Percentiles rank a stretch among this genome's conserved stretches.
phyloP scores from a whole-genome alignment of 2,888 invertebrate genomes.

The Nomada ruficornis region DNA sequence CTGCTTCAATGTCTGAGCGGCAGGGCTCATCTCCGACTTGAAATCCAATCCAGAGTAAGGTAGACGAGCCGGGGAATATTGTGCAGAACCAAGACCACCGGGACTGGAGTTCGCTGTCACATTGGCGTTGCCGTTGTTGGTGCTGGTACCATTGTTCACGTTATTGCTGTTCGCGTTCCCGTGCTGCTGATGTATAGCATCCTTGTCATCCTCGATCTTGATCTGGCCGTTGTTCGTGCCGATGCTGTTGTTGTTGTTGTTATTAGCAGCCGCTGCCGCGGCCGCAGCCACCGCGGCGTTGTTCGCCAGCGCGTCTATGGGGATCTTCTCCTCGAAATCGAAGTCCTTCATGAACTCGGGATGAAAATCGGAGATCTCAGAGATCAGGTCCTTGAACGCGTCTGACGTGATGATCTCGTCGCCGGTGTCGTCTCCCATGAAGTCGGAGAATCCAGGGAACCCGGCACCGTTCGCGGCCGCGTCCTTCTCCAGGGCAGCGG shows the following conservation, averaged over 20 bases:
- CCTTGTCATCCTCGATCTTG: conserved; percentile 83
- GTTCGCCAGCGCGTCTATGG: conserved; percentile 77
- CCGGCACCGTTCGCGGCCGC: conserved; percentile 89
- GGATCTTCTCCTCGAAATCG: conserved; percentile 88
- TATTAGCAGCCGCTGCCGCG: conserved; percentile 36
- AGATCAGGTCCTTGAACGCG: conserved; percentile 94
- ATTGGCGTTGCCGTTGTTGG: conserved; percentile 72
- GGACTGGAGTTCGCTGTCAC: conserved; percentile 80
- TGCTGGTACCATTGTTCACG: conserved; percentile 78
- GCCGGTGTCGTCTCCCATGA: conserved; percentile 93
- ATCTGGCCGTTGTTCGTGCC: conserved; percentile 80
- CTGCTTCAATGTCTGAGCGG: conserved; percentile 97
- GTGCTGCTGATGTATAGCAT: conserved; percentile 77
- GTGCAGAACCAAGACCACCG: conserved; percentile 84
- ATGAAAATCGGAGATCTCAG: conserved; percentile 93
- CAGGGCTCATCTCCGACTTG: conserved; percentile 92
- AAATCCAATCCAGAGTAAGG: conserved; percentile 85
- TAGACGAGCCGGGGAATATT: conserved; percentile 84
- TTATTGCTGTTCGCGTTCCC: conserved; percentile 55
- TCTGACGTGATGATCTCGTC: conserved; percentile 91
- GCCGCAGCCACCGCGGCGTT: conserved; percentile 71
- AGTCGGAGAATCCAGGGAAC: conserved; percentile 92
- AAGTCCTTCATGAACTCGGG: conserved; percentile 93
- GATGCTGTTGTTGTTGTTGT: conserved; percentile 66
- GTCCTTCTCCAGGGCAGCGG: conserved; percentile 94